Conservation (phyloP, 2,888 invertebrate species). For the Agrilus mali region DNA sequence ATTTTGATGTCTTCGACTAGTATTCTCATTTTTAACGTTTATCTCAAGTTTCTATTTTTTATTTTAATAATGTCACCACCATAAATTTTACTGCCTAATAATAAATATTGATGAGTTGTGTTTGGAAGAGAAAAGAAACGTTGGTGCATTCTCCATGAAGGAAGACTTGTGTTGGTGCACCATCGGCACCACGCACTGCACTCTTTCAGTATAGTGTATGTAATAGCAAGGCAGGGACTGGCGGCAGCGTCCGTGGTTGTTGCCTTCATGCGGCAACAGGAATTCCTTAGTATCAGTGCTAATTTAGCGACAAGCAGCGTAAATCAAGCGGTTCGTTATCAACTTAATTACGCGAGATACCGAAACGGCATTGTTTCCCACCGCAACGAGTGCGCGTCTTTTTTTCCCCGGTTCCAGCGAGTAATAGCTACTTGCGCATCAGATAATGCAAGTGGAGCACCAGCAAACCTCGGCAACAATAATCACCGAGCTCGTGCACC, state of each 20-base stretch:
- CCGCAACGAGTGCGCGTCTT: slow-evolving; percentile 5
- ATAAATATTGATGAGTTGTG: no score
- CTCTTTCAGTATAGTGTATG: no score
- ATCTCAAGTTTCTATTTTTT: no score
- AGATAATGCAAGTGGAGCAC: slow-evolving; percentile 14
- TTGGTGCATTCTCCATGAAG: no score
- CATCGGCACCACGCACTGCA: no score
- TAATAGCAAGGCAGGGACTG: no score
- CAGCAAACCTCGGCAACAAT: slow-evolving; percentile 14
- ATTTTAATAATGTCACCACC: no score
- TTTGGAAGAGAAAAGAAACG: no score
- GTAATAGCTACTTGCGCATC: slow-evolving; percentile 15
- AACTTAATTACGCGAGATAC: slow-evolving; percentile 17
- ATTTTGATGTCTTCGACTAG: no score
- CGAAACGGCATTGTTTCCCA: slow-evolving; percentile 16
- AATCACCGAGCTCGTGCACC: slow-evolving; percentile 16
- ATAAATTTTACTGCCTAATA: no score
- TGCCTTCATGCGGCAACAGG: slow-evolving; percentile 1
- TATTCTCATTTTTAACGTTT: no score
- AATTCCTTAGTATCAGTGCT: slow-evolving; percentile 9
- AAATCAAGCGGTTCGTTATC: slow-evolving; percentile 18
- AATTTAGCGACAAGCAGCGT: slow-evolving; percentile 15
- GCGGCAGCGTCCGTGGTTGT: not conserved
- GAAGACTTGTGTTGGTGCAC: no score
- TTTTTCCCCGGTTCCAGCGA: slow-evolving; percentile 6